Evolutionary conservation across 2,797 vertebrate species (phyloP).

Genomic region (Hypotaenidia philippensis): DNA sequence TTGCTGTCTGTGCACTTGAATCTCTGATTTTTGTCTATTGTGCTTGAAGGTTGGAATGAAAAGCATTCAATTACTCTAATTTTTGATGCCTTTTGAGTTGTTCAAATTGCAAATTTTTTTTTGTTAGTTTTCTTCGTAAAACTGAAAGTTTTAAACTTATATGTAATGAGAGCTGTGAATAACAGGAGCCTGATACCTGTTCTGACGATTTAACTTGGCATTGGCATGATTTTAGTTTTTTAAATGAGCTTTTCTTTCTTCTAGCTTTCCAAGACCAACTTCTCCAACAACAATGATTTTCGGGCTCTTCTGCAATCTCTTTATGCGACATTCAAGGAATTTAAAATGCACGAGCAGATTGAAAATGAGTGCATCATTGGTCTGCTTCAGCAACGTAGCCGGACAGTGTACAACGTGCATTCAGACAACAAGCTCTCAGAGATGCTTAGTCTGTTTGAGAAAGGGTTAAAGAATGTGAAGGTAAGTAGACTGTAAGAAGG

Average conservation of each 20-base stretch:
- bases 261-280: conserved; percentile 98
- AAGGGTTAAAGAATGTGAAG: conserved; percentile 94
- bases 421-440: conserved; percentile 98
- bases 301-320: conserved; percentile 95
- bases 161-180: neutral
- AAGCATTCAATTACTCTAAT: neutral
- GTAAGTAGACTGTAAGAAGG: conserved; percentile 68
- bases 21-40: neutral
- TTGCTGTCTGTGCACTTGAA: neutral
- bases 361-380: conserved; percentile 98
- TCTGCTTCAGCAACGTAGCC: conserved; percentile 93
- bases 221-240: neutral
- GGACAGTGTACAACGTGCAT: conserved; percentile 94
- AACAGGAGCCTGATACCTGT: neutral
- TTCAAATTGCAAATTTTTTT: neutral
- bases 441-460: conserved; percentile 97
- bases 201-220: neutral
- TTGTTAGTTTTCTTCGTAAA: neutral
- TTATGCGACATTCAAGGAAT: conserved; percentile 97
- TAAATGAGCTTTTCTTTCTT: conserved; percentile 11
- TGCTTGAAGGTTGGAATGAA: neutral
- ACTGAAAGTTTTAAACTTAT: neutral
- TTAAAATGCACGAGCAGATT: conserved; percentile 99
- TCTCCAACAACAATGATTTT: conserved; percentile 98
- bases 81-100: neutral